A percentile compares a stretch with the other conserved stretches of the same genome.
Evolutionary conservation across 2,113 vertebrate genomes (phyloP).

Genomic region (Mobula hypostoma): DNA sequence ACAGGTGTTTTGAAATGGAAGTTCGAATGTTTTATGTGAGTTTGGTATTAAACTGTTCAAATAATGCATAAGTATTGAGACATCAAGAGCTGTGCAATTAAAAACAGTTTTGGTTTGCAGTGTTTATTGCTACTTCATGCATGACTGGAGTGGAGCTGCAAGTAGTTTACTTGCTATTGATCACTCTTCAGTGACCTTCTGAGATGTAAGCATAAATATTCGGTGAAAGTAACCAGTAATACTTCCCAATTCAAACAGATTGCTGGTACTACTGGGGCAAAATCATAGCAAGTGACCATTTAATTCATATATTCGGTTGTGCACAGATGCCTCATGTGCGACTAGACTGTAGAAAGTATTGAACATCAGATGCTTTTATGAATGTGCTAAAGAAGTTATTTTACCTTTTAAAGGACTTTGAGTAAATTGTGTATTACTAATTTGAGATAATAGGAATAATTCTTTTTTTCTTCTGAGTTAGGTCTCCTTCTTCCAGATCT

Average conservation of each 20-base stretch:
- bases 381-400: background rate
- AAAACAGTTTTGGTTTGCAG: background rate
- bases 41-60: background rate
- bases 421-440: background rate
- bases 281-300: background rate
- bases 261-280: background rate
- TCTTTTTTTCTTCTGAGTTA: conserved; percentile 44
- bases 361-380: background rate
- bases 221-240: background rate
- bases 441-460: background rate
- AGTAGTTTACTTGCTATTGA: background rate
- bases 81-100: background rate
- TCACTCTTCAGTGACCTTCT: background rate
- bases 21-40: background rate
- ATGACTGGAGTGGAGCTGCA: background rate
- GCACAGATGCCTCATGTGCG: background rate
- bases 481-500: conserved; percentile 84
- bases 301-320: background rate
- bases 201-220: background rate
- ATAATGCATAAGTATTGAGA: background rate
- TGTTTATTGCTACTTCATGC: background rate
- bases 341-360: background rate
- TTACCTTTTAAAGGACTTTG: background rate
- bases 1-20: conserved; percentile 25
- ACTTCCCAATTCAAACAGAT: background rate